Conservation (phyloP, 2,797 vertebrate genomes). For the Acanthornis magna region DNA sequence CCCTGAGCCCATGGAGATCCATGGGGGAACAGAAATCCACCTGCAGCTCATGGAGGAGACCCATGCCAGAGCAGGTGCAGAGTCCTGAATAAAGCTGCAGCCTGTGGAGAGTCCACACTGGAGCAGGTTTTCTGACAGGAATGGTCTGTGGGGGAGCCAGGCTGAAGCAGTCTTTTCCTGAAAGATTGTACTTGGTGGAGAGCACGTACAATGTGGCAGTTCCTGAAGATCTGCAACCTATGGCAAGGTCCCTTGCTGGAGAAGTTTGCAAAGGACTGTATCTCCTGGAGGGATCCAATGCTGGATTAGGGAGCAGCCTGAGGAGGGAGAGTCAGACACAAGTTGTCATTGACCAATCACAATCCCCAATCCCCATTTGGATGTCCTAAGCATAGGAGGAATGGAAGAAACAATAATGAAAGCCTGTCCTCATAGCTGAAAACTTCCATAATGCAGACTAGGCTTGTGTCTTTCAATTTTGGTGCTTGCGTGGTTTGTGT, state of each 20-base stretch:
- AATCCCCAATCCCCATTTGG: rapidly evolving
- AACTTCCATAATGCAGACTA: not conserved
- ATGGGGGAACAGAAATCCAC: not conserved
- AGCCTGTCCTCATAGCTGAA: not conserved
- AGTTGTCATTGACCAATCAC: not conserved
- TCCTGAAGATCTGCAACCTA: not conserved
- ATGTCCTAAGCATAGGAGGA: not conserved
- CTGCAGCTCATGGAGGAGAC: not conserved
- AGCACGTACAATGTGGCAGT: not conserved
- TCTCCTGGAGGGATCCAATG: rapidly evolving
- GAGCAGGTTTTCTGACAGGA: not conserved
- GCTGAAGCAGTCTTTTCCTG: not conserved
- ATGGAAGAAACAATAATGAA: not conserved
- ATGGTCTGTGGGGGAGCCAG: rapidly evolving
- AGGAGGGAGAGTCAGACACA: not conserved
- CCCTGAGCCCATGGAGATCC: not conserved
- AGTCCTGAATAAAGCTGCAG: not conserved
- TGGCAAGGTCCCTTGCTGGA: not conserved
- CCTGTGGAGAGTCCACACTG: not conserved
- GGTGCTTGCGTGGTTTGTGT: not conserved
- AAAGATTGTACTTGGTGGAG: not conserved
- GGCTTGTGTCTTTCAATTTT: not conserved
- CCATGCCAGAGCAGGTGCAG: not conserved
- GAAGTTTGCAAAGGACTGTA: not conserved
- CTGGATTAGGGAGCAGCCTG: not conserved